Conservation (phyloP, 2,113 vertebrate genomes). For the Sturnira hondurensis region DNA sequence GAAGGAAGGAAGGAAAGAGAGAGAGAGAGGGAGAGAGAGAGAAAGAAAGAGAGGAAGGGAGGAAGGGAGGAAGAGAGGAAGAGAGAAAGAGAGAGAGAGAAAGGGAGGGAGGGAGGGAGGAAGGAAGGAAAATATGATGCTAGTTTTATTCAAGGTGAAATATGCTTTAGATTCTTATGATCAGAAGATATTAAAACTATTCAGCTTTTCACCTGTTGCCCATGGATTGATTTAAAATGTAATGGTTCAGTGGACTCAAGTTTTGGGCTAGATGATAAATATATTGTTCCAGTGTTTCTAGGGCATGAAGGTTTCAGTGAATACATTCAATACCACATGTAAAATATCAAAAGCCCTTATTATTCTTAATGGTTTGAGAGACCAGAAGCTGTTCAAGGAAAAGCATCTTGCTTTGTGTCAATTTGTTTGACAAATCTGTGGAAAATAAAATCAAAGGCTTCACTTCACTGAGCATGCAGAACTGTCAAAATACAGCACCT, state of each 20-base stretch:
- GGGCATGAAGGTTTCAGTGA: neutral
- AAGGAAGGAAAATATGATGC: too few relatives aligned
- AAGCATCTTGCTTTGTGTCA: neutral
- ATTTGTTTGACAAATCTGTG: neutral
- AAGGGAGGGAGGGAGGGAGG: too few relatives aligned
- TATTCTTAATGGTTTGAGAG: neutral
- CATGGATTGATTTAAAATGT: neutral
- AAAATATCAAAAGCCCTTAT: neutral
- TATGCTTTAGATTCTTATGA: neutral
- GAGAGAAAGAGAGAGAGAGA: too few relatives aligned
- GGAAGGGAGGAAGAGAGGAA: too few relatives aligned
- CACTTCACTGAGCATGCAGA: neutral
- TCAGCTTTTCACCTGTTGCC: neutral
- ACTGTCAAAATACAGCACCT: neutral
- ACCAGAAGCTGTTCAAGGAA: neutral
- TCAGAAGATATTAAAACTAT: neutral
- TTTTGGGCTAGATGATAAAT: neutral
- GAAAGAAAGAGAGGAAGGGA: too few relatives aligned
- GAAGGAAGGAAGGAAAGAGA: too few relatives aligned
- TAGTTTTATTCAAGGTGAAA: neutral
- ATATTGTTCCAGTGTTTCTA: neutral
- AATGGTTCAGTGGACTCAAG: neutral
- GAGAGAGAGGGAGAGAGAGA: too few relatives aligned
- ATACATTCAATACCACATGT: neutral
- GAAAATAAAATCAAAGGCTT: neutral